A percentile compares a stretch with the other conserved stretches of the same genome.
Conservation (phyloP, 2,888 invertebrate species). For the Linnaemya vulpina region DNA sequence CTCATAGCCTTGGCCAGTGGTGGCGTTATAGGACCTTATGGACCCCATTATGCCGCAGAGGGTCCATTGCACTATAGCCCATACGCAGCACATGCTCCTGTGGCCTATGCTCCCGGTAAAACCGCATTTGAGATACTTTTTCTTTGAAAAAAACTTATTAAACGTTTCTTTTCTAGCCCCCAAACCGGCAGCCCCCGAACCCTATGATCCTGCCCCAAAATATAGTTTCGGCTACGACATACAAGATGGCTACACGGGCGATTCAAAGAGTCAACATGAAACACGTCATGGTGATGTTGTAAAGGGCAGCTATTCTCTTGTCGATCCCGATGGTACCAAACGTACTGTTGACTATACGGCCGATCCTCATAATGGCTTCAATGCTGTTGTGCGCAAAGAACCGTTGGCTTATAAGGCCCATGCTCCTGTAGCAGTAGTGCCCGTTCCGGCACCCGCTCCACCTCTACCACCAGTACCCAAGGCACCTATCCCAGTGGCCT, state of each 20-base stretch:
- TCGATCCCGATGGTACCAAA: conserved; percentile 86
- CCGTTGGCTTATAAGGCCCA: conserved; percentile 79
- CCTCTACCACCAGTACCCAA: conserved; percentile 77
- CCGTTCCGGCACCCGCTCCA: conserved; percentile 77
- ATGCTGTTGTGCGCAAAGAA: conserved; percentile 82
- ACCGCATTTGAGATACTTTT: background rate
- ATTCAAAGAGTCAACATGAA: conserved; percentile 85
- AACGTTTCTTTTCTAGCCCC: conserved; percentile 71
- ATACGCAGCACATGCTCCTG: conserved; percentile 75
- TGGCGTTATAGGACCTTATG: conserved; percentile 79
- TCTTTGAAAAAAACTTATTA: background rate
- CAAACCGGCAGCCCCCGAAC: conserved; percentile 79
- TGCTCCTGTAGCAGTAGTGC: conserved; percentile 75
- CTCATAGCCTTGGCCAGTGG: conserved; percentile 77
- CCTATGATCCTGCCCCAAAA: conserved; percentile 82
- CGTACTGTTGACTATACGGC: conserved; percentile 86
- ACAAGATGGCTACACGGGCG: conserved; percentile 84
- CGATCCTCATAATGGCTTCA: conserved; percentile 83
- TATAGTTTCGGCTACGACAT: conserved; percentile 84
- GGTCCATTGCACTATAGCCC: conserved; percentile 74
- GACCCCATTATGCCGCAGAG: conserved; percentile 75
- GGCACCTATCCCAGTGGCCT: conserved; percentile 69
- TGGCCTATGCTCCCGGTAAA: conserved; percentile 77
- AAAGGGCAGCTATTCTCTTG: conserved; percentile 84
- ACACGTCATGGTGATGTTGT: conserved; percentile 87